Percentiles rank a stretch among this genome's conserved stretches.
These are phyloP conservation scores for Pluvianellus socialis DNA, from an alignment of 2,113 vertebrate species.

Conservation along the genomic window DNA sequence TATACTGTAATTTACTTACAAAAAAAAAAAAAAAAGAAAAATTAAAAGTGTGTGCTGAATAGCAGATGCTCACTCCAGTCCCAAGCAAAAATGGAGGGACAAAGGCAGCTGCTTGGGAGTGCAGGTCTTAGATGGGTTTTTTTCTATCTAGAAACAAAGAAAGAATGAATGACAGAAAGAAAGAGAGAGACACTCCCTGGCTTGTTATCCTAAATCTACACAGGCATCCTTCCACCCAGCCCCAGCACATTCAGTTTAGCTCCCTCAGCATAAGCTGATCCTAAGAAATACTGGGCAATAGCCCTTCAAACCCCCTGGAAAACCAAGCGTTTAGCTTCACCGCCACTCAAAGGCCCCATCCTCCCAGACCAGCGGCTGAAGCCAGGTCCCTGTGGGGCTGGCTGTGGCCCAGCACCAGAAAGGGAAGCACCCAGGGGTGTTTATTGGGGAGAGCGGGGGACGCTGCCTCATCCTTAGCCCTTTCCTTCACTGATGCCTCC, in stretches of 20 bases:
- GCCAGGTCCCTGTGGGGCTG: not conserved
- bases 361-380: not conserved
- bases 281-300: conserved; percentile 16
- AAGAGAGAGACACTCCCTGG: not conserved
- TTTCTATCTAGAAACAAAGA: conserved; percentile 29
- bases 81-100: conserved; percentile 26
- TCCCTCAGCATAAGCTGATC: conserved; percentile 6
- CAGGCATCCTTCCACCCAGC: conserved; percentile 32
- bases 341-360: not conserved
- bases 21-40: not conserved
- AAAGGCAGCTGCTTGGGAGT: conserved; percentile 44
- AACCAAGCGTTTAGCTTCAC: not conserved
- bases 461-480: not conserved
- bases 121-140: conserved; percentile 54
- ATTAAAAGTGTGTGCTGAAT: conserved; percentile 10
- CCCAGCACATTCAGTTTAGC: conserved; percentile 31
- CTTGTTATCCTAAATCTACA: conserved; percentile 47
- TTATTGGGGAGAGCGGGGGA: not conserved
- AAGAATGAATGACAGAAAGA: not conserved
- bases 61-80: conserved; percentile 46
- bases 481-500: not conserved
- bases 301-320: not conserved
- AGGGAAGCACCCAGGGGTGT: not conserved
- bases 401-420: not conserved
- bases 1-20: conserved; percentile 43